phyloP scores from a whole-genome alignment of 2,113 vertebrate genomes.

The Lamprologus lemairii region DNA sequence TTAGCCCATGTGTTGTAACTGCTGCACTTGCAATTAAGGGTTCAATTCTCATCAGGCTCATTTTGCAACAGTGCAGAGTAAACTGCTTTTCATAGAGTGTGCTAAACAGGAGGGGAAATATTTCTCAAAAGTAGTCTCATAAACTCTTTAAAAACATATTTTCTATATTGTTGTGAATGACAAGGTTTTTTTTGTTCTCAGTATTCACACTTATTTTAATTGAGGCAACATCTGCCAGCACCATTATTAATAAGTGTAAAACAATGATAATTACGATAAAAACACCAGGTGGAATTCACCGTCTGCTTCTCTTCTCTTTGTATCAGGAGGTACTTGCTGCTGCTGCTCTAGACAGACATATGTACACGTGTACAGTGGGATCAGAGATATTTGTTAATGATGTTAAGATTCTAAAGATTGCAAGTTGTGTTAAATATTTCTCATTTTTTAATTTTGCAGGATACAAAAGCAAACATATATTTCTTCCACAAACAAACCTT shows the following conservation, averaged over 20 bases:
- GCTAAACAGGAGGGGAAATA: background rate
- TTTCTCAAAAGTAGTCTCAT: background rate
- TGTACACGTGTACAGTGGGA: background rate
- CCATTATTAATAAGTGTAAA: background rate
- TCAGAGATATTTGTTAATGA: background rate
- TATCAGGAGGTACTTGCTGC: background rate
- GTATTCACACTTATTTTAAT: background rate
- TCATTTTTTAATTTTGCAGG: background rate
- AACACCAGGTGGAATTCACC: background rate
- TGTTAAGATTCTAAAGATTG: background rate
- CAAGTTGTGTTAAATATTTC: background rate
- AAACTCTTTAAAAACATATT: background rate
- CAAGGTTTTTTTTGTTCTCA: background rate
- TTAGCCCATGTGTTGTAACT: constrained; percentile 9
- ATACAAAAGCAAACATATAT: background rate
- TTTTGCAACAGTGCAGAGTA: constrained; percentile 18
- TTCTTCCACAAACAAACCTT: background rate
- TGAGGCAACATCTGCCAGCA: background rate
- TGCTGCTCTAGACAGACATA: background rate
- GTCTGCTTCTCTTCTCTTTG: background rate
- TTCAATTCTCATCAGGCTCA: constrained; percentile 43
- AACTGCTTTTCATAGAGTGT: constrained; percentile 25
- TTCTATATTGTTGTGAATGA: background rate
- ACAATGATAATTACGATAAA: background rate
- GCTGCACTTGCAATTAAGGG: constrained; percentile 53